Evolutionary conservation across 2,797 vertebrate species (phyloP).

Genomic region (Notoglanidium macrostoma): DNA sequence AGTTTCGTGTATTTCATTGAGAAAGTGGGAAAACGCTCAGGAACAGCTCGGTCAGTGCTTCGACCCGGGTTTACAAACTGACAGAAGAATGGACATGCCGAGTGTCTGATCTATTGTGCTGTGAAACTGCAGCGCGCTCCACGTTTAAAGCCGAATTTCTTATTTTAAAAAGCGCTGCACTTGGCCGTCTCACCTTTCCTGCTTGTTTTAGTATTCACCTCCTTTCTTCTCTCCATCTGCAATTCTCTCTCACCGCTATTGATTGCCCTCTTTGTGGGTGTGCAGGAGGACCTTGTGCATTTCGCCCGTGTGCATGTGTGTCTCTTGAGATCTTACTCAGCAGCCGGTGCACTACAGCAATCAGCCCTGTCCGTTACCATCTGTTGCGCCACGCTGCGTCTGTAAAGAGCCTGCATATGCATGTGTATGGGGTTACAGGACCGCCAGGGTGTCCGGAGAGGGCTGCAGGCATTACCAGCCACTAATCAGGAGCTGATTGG

Average conservation of each 20-base stretch:
- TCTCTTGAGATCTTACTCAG: slow-evolving; percentile 47
- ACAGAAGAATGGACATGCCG: background rate
- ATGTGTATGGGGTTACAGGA: background rate
- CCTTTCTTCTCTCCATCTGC: slow-evolving; percentile 9
- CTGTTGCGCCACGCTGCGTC: background rate
- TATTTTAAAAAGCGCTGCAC: background rate
- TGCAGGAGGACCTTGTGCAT: slow-evolving; percentile 18
- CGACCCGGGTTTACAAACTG: background rate
- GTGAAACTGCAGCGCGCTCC: background rate
- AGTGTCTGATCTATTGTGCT: background rate
- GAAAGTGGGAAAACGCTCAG: background rate
- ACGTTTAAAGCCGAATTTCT: background rate
- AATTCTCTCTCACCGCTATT: slow-evolving; percentile 36
- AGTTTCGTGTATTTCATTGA: background rate
- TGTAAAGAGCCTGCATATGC: background rate
- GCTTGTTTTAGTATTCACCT: slow-evolving; percentile 23
- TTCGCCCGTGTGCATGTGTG: background rate
- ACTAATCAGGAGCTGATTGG: slow-evolving; percentile 21
- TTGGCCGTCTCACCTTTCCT: background rate
- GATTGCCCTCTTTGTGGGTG: slow-evolving; percentile 5
- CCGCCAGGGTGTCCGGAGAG: background rate
- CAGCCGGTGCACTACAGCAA: slow-evolving; percentile 20
- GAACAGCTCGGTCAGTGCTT: background rate
- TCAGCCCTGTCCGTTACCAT: slow-evolving; percentile 19
- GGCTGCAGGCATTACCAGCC: background rate